These are phyloP conservation scores for Blastobasis adustella DNA, from an alignment of 2,888 invertebrate species.

Conservation along the genomic window DNA sequence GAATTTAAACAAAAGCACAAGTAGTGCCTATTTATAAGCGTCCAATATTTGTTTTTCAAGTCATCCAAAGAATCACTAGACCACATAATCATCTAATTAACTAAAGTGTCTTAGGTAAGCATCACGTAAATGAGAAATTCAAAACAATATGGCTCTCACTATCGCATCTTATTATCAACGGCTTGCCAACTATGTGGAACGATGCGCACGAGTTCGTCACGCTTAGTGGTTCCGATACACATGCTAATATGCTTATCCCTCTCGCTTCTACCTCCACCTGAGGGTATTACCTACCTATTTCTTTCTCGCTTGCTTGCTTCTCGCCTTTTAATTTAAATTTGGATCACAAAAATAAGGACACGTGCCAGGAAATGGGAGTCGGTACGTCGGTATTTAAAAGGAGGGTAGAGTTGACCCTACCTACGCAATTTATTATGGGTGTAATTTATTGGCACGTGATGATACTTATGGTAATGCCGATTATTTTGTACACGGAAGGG, in stretches of 20 bases:
- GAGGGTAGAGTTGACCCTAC: neutral
- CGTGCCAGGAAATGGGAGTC: conserved; percentile 15
- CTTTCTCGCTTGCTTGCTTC: neutral
- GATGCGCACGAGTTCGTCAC: conserved; percentile 48
- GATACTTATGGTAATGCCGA: too few relatives aligned
- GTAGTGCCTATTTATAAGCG: too few relatives aligned
- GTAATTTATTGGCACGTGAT: too few relatives aligned
- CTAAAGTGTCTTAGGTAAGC: too few relatives aligned
- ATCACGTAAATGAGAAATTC: conserved; percentile 9
- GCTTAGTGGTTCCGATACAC: conserved; percentile 36
- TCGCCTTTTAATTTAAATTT: neutral
- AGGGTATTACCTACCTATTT: neutral
- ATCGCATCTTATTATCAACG: conserved; percentile 36
- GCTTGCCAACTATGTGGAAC: conserved; percentile 28
- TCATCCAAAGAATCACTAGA: too few relatives aligned
- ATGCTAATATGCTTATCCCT: conserved; percentile 23
- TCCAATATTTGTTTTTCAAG: too few relatives aligned
- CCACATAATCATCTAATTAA: too few relatives aligned
- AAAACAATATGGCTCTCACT: conserved; percentile 34
- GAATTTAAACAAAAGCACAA: too few relatives aligned
- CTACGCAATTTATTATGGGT: too few relatives aligned
- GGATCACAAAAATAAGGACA: conserved; percentile 11
- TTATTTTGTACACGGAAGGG: too few relatives aligned
- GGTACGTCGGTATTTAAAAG: neutral
- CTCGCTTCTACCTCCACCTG: neutral